phyloP scores from a whole-genome alignment of 2,888 invertebrate genomes.

The Bellardia pandia region DNA sequence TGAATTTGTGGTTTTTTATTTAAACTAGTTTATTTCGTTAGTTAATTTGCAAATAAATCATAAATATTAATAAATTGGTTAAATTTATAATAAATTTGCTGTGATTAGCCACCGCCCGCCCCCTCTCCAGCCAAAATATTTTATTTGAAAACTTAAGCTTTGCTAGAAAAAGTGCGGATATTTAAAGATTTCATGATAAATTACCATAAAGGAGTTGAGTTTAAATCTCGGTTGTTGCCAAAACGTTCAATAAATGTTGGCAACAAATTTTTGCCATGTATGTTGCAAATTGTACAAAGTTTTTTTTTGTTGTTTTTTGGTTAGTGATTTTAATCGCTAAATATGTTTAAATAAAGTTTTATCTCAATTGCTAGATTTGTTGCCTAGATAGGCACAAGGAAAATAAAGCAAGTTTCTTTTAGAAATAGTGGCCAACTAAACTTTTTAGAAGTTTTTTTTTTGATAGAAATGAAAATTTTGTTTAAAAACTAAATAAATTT shows the following conservation, averaged over 20 bases:
- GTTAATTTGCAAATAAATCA: conserved; percentile 13
- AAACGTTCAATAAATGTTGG: conserved; percentile 47
- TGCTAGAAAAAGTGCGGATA: not conserved
- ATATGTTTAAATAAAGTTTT: conserved; percentile 57
- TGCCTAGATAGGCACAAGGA: conserved; percentile 4
- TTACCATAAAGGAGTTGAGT: conserved; percentile 57
- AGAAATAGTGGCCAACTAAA: not conserved
- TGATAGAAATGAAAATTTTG: not conserved
- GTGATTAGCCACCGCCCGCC: conserved; percentile 1
- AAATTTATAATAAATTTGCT: conserved; percentile 29
- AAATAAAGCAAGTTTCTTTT: not conserved
- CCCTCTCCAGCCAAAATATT: conserved; percentile 49
- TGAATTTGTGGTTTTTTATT: not conserved
- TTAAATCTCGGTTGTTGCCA: conserved; percentile 33
- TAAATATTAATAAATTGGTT: conserved; percentile 5
- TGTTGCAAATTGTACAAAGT: conserved; percentile 53
- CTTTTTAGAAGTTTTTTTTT: not conserved
- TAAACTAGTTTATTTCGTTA: not conserved
- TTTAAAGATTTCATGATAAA: conserved; percentile 61
- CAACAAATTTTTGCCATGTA: conserved; percentile 53
- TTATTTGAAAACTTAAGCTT: not conserved
- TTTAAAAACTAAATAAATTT: too few species aligned
- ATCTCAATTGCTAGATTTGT: conserved; percentile 63
- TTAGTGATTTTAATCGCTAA: conserved; percentile 41
- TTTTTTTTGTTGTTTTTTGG: not conserved